phyloP scores from a whole-genome alignment of 2,113 vertebrate species.

The Chaetodon auriga region DNA sequence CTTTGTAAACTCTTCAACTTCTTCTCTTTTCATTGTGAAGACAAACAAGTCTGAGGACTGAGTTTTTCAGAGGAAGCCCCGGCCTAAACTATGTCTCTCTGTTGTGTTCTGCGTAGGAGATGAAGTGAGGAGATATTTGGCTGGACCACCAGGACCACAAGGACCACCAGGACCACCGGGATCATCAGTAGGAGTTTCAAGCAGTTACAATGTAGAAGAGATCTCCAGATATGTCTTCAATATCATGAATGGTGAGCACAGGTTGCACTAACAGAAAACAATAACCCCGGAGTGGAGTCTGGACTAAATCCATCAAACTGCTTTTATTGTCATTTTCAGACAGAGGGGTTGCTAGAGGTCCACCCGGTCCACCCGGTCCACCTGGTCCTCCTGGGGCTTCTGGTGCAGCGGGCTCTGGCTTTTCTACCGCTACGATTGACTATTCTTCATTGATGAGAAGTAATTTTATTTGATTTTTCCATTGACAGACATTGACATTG shows the following conservation, averaged over 20 bases:
- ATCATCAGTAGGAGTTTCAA: constrained; percentile 51
- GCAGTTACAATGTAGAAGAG: constrained; percentile 85
- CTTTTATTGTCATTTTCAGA: constrained; percentile 66
- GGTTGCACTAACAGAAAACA: neutral
- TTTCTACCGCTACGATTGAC: constrained; percentile 55
- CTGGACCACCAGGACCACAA: constrained; percentile 83
- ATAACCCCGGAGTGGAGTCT: neutral
- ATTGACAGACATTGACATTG: neutral
- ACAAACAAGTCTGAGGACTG: too few species aligned
- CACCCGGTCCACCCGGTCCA: constrained; percentile 89
- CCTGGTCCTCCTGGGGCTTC: constrained; percentile 79
- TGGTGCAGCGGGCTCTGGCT: constrained; percentile 43
- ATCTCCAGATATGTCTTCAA: constrained; percentile 88
- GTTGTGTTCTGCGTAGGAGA: constrained; percentile 84
- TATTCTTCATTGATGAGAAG: constrained; percentile 71
- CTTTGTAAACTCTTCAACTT: too few species aligned
- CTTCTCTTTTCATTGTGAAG: too few species aligned
- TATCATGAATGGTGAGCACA: constrained; percentile 88
- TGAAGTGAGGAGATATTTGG: constrained; percentile 89
- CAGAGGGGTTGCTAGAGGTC: constrained; percentile 84
- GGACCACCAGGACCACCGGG: constrained; percentile 84
- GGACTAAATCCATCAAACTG: neutral
- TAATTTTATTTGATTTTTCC: constrained; percentile 23
- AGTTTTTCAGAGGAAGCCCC: too few species aligned
- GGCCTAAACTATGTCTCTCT: constrained; percentile 16